Evolutionary conservation across 2,113 vertebrate species (phyloP).

Genomic region (Ceyx melanurus): DNA sequence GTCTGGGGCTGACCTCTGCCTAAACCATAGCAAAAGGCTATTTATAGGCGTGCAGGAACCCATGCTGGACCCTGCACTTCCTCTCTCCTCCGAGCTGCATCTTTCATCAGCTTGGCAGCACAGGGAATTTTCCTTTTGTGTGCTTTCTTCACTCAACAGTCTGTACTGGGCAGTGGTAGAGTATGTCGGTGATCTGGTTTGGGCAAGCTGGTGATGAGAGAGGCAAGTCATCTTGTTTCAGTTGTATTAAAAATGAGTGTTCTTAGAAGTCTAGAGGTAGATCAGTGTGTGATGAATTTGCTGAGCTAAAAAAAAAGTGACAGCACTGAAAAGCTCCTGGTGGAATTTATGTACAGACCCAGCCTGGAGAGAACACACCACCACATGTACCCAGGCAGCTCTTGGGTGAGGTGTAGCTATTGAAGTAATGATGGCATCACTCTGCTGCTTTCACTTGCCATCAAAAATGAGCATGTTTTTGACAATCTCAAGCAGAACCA

Average conservation of each 20-base stretch:
- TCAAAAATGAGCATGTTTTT: background rate
- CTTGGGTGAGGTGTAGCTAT: background rate
- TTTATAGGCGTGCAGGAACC: slow-evolving; percentile 9
- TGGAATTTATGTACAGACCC: background rate
- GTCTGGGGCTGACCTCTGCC: background rate
- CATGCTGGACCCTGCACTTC: background rate
- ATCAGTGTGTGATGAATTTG: background rate
- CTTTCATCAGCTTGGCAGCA: background rate
- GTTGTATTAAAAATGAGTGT: background rate
- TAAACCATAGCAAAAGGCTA: background rate
- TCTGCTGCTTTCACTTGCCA: background rate
- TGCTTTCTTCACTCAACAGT: background rate
- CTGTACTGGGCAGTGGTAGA: background rate
- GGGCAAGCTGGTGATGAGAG: background rate
- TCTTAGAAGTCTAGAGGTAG: background rate
- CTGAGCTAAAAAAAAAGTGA: background rate
- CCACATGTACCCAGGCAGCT: background rate
- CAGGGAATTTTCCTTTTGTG: background rate
- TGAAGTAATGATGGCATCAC: background rate
- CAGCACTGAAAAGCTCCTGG: background rate
- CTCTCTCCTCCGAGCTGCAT: background rate
- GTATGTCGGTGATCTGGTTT: rapidly evolving
- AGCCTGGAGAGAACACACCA: background rate
- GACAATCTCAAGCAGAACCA: background rate
- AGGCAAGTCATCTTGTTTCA: background rate